Conservation (phyloP, 2,888 invertebrate genomes). For the Drosophila putrida region DNA sequence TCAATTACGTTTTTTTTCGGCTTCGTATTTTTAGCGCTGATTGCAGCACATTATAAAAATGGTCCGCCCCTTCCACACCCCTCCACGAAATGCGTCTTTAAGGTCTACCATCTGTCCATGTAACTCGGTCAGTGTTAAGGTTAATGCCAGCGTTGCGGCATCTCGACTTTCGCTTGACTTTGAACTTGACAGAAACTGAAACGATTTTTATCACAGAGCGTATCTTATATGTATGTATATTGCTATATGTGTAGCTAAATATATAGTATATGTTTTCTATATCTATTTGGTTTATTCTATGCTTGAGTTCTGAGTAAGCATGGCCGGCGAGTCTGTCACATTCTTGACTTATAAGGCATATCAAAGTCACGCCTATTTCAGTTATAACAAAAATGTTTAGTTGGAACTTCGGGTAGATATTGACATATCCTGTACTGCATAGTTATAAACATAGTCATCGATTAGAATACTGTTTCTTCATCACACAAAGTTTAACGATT, state of each 20-base stretch:
- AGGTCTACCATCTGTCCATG: constrained; percentile 1
- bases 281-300: background rate
- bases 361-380: constrained; percentile 10
- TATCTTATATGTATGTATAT: background rate
- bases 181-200: constrained; percentile 62
- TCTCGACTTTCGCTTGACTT: constrained; percentile 56
- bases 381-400: background rate
- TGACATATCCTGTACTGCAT: background rate
- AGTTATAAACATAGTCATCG: too few relatives aligned
- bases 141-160: constrained; percentile 25
- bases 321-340: constrained; percentile 5
- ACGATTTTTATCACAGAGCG: constrained; percentile 1
- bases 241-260: background rate
- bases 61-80: background rate
- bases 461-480: too few relatives aligned
- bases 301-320: background rate
- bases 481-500: too few relatives aligned
- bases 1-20: constrained; percentile 30
- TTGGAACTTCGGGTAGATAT: background rate
- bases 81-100: background rate
- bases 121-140: constrained; percentile 56
- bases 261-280: background rate
- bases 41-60: constrained; percentile 21
- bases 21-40: constrained; percentile 20
- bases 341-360: constrained; percentile 14